A percentile compares a stretch with the other conserved stretches of the same genome.
These are phyloP conservation scores for Chalcis sispes DNA, from an alignment of 2,888 invertebrate species.

Conservation along the genomic window DNA sequence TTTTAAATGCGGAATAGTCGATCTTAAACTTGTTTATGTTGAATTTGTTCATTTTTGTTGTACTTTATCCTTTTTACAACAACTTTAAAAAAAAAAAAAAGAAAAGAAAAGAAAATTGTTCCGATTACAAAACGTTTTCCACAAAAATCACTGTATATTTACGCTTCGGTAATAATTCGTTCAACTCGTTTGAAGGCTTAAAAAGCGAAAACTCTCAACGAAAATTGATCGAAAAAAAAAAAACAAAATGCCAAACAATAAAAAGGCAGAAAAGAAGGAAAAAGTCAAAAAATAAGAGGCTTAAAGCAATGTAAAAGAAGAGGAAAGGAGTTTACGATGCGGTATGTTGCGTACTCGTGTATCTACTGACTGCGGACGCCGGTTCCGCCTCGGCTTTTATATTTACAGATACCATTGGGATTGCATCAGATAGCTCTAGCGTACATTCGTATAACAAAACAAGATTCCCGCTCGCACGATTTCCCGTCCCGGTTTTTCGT, in stretches of 20 bases:
- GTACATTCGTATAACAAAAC: conserved; percentile 50
- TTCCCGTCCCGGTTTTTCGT: neutral
- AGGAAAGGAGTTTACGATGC: too few species aligned
- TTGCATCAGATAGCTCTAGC: conserved; percentile 70
- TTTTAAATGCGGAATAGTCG: conserved; percentile 77
- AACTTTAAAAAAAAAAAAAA: neutral
- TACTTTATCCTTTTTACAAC: neutral
- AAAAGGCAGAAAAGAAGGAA: neutral
- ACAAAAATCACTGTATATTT: neutral
- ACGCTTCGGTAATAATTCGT: too few species aligned
- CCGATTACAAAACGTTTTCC: neutral
- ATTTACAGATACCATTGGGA: conserved; percentile 67
- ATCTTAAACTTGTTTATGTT: conserved; percentile 65
- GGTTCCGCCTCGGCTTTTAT: conserved; percentile 68
- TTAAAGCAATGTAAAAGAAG: too few species aligned
- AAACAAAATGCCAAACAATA: neutral
- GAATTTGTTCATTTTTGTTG: conserved; percentile 44
- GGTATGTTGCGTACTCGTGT: conserved; percentile 52
- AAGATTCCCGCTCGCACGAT: conserved; percentile 21
- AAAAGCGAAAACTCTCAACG: neutral
- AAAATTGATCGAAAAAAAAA: neutral
- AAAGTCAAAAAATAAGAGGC: neutral
- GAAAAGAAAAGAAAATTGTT: neutral
- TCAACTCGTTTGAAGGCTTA: neutral
- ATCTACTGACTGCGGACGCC: conserved; percentile 64